These are phyloP conservation scores for Halichondria panicea DNA, from an alignment of 37 sponge, comb jelly and placozoan genomes.

Conservation along the genomic window DNA sequence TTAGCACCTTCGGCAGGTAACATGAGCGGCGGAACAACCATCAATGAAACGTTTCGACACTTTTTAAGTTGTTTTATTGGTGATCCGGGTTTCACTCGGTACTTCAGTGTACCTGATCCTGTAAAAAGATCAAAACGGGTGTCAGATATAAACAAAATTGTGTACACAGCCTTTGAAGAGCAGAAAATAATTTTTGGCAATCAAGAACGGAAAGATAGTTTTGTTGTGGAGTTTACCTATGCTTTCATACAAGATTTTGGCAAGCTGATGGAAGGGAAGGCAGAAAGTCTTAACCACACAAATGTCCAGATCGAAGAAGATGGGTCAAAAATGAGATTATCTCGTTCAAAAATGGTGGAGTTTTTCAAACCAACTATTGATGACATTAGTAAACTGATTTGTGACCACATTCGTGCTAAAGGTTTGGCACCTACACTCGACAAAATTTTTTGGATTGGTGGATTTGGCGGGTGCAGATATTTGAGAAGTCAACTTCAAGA, in stretches of 20 bases:
- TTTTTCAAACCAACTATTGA: conserved; percentile 17
- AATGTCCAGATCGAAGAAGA: not conserved
- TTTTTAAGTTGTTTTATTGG: conserved; percentile 5
- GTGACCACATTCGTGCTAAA: not conserved
- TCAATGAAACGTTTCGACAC: conserved; percentile 16
- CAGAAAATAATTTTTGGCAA: conserved; percentile 24
- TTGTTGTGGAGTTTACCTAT: not conserved
- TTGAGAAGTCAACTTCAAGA: not conserved
- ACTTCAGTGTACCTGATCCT: not conserved
- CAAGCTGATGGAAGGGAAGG: not conserved
- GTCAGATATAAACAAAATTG: conserved; percentile 6
- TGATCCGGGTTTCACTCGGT: conserved; percentile 10
- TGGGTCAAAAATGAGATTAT: not conserved
- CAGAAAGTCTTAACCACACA: not conserved
- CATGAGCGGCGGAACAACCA: conserved; percentile 23
- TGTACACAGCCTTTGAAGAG: conserved; percentile 26
- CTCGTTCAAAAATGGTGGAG: conserved; percentile 1
- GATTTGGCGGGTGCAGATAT: conserved; percentile 45
- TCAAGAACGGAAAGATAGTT: not conserved
- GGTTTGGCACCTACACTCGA: not conserved
- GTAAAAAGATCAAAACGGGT: not conserved
- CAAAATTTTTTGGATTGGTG: conserved; percentile 30
- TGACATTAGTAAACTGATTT: conserved; percentile 2
- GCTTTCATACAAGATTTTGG: not conserved
- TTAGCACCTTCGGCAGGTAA: conserved; percentile 25